These are phyloP conservation scores for Setophaga petechia DNA, from an alignment of 2,113 vertebrate species.

Conservation along the genomic window DNA sequence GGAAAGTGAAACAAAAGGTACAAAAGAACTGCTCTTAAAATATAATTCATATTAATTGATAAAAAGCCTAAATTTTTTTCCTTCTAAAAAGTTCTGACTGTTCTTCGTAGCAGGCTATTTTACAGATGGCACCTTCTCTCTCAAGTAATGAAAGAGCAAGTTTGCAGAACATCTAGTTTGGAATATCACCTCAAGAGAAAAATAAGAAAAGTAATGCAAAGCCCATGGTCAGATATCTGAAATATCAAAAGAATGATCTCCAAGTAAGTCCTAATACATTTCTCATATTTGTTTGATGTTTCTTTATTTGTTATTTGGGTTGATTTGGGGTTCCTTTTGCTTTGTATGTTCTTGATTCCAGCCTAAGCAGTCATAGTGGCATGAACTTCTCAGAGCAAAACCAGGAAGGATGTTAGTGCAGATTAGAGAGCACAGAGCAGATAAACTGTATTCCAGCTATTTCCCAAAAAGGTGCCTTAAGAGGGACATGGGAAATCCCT, in stretches of 20 bases:
- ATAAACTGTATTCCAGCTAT: background rate
- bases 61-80: background rate
- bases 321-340: background rate
- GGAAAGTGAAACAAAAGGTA: background rate
- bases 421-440: background rate
- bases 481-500: background rate
- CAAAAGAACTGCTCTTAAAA: background rate
- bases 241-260: background rate
- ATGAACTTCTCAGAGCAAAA: background rate
- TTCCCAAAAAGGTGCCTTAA: background rate
- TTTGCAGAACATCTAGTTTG: background rate
- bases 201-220: background rate
- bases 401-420: background rate
- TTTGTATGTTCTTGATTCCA: background rate
- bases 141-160: background rate
- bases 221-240: background rate
- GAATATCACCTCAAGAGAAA: background rate
- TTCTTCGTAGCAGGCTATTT: background rate
- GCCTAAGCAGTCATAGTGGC: background rate
- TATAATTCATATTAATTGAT: background rate
- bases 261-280: background rate
- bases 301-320: background rate
- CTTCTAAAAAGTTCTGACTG: background rate
- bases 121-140: background rate
- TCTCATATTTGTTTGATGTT: background rate